Evolutionary conservation across 2,888 invertebrate genomes (phyloP).

Genomic region (Heteromurus nitidus): DNA sequence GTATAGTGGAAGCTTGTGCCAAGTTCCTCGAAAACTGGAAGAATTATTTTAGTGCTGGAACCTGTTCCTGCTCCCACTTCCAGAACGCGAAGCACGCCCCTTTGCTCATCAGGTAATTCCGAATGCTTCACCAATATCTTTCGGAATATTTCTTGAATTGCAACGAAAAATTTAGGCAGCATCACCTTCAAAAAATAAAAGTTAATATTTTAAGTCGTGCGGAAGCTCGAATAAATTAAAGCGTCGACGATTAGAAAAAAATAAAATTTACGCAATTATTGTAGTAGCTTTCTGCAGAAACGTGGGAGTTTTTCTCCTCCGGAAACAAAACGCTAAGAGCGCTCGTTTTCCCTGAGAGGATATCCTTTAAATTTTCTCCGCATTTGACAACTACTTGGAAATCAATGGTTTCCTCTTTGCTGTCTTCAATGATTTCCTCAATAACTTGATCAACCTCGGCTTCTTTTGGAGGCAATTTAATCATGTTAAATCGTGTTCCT

Average conservation of each 20-base stretch:
- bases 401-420: slow-evolving; percentile 42
- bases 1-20: slow-evolving; percentile 53
- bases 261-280: slow-evolving; percentile 56
- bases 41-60: slow-evolving; percentile 35
- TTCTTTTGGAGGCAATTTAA: slow-evolving; percentile 29
- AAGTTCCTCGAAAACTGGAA: slow-evolving; percentile 38
- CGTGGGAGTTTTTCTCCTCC: slow-evolving; percentile 50
- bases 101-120: slow-evolving; percentile 28
- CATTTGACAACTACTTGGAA: slow-evolving; percentile 46
- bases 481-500: slow-evolving; percentile 4
- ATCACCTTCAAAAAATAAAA: too few relatives aligned
- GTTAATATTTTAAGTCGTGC: too few relatives aligned
- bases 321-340: slow-evolving; percentile 64
- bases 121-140: slow-evolving; percentile 21
- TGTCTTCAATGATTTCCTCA: slow-evolving; percentile 12
- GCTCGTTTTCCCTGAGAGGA: slow-evolving; percentile 54
- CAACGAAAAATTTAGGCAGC: slow-evolving; percentile 14
- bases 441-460: slow-evolving; percentile 29
- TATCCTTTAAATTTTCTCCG: slow-evolving; percentile 46
- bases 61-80: slow-evolving; percentile 64
- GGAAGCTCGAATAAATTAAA: too few relatives aligned
- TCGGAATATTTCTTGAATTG: slow-evolving; percentile 31
- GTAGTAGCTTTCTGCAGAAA: slow-evolving; percentile 61
- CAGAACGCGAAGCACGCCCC: slow-evolving; percentile 35
- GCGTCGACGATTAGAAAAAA: too few relatives aligned